Conservation (phyloP, 2,113 vertebrate genomes). For the Limanda limanda region DNA sequence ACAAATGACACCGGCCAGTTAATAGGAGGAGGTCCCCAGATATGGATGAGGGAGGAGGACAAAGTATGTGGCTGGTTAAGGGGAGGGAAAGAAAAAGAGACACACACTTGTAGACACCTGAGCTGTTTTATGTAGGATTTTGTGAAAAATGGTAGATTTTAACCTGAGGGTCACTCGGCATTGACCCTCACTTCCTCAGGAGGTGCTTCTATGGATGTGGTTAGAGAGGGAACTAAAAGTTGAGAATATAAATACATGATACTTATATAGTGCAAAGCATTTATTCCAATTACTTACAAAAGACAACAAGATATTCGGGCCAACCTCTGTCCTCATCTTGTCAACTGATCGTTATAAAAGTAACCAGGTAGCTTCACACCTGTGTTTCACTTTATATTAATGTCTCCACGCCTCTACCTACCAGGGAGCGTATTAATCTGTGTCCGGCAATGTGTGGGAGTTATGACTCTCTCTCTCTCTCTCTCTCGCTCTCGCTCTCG, state of each 20-base stretch:
- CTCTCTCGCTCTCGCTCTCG: not conserved
- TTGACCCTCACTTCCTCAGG: not conserved
- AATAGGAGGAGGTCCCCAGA: constrained; percentile 42
- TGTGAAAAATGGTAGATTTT: not conserved
- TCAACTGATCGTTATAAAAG: constrained; percentile 2
- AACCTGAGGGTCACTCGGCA: not conserved
- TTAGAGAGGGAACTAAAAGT: too few relatives aligned
- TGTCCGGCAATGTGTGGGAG: constrained; percentile 15
- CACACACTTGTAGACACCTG: not conserved
- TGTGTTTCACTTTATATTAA: too few relatives aligned
- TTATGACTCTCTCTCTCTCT: not conserved
- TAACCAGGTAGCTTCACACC: constrained; percentile 32
- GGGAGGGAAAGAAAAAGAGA: not conserved
- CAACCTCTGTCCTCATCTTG: constrained; percentile 34
- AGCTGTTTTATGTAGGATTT: not conserved
- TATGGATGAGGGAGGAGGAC: constrained; percentile 28
- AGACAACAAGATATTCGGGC: constrained; percentile 10
- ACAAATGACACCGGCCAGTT: constrained; percentile 50
- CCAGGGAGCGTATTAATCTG: constrained; percentile 27
- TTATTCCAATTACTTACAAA: constrained; percentile 4
- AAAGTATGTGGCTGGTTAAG: constrained; percentile 8
- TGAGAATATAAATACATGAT: not conserved
- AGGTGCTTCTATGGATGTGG: not conserved
- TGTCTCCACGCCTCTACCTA: constrained; percentile 12
- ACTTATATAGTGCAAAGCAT: constrained; percentile 12